Base-by-base conservation (phyloP, 1,140 invertebrate genomes). In the Fopius arisanus region DNA sequence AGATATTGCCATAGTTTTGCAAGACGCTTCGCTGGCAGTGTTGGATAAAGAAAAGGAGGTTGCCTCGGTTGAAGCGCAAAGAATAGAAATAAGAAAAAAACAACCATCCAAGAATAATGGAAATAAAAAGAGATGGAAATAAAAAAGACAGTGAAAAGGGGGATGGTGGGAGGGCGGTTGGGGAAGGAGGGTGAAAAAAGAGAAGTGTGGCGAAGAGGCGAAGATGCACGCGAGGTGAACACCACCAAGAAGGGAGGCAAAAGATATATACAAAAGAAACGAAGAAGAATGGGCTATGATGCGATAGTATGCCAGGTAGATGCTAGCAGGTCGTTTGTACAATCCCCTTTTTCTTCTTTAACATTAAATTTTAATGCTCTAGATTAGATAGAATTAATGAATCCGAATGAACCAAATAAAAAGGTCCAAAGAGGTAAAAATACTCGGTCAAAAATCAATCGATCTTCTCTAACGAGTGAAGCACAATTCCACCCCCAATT, bases 271-370 rank as follows among this genome's bases (percentile, higher is more conserved):
- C 54, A 59, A 59, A 59, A 59, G 54, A 59, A 59, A 59, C 54
- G 54, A 59, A 59, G 54, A 59, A 59, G 54, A 59, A 59, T 59
- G 54, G 54, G 54, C 54, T 59, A 59, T 59, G 54, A 59, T 59
- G 54, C 54, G 54, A 59, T 59, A 59, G 21, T 59, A 23, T 59
- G 54, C 54, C 54, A 59, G 54, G 54, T 59, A 28, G 54, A 59
- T 59, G 54, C 21, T 59, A 59, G 23, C 54, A 59, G 54, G 54
- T 59, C 54, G 54, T 59, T 59, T 59, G 54, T 59, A 59, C 54
- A 59, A 59, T 4, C 54, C 23, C 54, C 2, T 59, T 54, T 26
- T 59, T 37, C 33, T 26, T 59, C 21, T 59, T 28, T 9, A 59
- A 4, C 23, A 28, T 59, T 14, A 48, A 1, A 28, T 23, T 59